Percentiles rank a stretch among this genome's conserved stretches.
These are phyloP conservation scores for Malachius bipustulatus DNA, from an alignment of 2,888 invertebrate genomes.

Conservation along the genomic window DNA sequence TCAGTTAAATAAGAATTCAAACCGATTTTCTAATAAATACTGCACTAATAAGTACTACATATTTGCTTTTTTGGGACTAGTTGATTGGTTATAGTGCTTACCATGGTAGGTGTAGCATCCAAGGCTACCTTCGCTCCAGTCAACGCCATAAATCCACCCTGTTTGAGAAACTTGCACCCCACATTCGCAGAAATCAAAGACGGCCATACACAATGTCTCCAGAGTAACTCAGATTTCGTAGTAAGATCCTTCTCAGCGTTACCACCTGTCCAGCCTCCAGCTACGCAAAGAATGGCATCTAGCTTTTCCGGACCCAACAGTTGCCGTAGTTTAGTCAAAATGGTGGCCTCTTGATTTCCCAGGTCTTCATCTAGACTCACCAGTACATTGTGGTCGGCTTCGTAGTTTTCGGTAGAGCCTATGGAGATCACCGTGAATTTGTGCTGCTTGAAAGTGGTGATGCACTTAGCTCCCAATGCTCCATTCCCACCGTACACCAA, in stretches of 20 bases:
- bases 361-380: slow-evolving; percentile 63
- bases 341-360: slow-evolving; percentile 58
- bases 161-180: slow-evolving; percentile 63
- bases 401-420: slow-evolving; percentile 8
- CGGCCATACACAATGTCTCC: slow-evolving; percentile 91
- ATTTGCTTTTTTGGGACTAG: too few relatives aligned
- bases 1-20: too few relatives aligned
- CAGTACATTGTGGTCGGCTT: slow-evolving; percentile 73
- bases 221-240: slow-evolving; percentile 80
- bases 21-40: too few relatives aligned
- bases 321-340: slow-evolving; percentile 48
- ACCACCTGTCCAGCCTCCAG: slow-evolving; percentile 93
- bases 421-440: slow-evolving; percentile 11
- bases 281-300: slow-evolving; percentile 91
- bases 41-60: too few relatives aligned
- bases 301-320: slow-evolving; percentile 61
- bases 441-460: slow-evolving; percentile 51
- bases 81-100: too few relatives aligned
- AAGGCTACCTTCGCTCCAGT: slow-evolving; percentile 89
- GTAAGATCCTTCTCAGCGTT: slow-evolving; percentile 76
- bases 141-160: slow-evolving; percentile 68
- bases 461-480: slow-evolving; percentile 73
- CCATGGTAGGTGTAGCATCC: slow-evolving; percentile 61
- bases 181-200: slow-evolving; percentile 72
- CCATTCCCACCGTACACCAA: slow-evolving; percentile 86